phyloP scores from a whole-genome alignment of 2,113 vertebrate species.

The Eulemur rufifrons region DNA sequence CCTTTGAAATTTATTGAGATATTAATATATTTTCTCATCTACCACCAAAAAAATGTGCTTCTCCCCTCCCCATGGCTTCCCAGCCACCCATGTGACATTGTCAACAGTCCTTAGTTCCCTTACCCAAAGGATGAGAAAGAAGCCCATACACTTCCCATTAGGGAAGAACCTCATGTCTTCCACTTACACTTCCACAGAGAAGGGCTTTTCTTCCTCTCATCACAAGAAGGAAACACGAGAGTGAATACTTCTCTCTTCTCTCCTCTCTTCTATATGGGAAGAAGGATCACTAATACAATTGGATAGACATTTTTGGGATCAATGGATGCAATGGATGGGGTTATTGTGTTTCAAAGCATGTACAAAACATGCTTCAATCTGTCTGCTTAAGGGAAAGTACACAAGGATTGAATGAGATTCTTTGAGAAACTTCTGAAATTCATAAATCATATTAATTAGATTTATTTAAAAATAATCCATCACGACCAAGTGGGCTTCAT shows the following conservation, averaged over 20 bases:
- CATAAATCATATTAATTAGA: background rate
- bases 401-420: background rate
- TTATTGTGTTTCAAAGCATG: background rate
- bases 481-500: too few relatives aligned
- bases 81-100: background rate
- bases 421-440: background rate
- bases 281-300: background rate
- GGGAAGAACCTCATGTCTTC: background rate
- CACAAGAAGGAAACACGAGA: background rate
- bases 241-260: background rate
- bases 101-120: background rate
- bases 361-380: background rate
- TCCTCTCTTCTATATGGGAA: background rate
- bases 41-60: background rate
- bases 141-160: background rate
- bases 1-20: too few relatives aligned
- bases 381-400: background rate
- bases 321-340: background rate
- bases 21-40: too few relatives aligned
- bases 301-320: background rate
- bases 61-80: background rate
- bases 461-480: background rate
- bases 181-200: background rate
- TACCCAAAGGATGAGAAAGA: background rate
- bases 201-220: background rate